Evolutionary conservation across 2,113 vertebrate species (phyloP).

Genomic region (Spea multiplicata): DNA sequence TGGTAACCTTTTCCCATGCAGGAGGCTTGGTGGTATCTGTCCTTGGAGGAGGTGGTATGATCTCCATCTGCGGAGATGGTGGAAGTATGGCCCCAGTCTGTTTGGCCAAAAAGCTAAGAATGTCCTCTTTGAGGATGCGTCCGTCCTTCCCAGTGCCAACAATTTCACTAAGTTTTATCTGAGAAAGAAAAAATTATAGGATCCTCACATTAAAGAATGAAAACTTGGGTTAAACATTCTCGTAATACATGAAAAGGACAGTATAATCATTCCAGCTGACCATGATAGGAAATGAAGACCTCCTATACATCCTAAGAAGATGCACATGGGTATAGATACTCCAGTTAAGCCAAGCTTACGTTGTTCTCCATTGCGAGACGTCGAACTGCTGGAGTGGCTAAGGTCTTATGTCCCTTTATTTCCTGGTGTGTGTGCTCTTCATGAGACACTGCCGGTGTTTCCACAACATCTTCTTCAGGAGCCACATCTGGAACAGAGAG

Average conservation of each 20-base stretch:
- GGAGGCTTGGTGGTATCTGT: conserved; percentile 39
- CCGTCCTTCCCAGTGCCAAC: conserved; percentile 91
- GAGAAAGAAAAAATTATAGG: conserved; percentile 40
- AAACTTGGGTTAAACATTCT: too few species aligned
- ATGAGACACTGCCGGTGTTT: conserved; percentile 87
- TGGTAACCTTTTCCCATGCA: conserved; percentile 56
- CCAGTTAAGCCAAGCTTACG: conserved; percentile 60
- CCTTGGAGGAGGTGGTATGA: conserved; percentile 65
- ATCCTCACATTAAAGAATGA: too few species aligned
- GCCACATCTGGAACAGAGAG: conserved; percentile 65
- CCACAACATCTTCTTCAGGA: conserved; percentile 90
- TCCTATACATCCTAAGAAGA: too few species aligned
- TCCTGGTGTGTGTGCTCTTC: conserved; percentile 96
- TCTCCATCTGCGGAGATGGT: conserved; percentile 79
- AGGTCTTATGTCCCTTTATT: conserved; percentile 91
- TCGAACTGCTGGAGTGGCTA: conserved; percentile 92
- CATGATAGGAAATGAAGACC: too few species aligned
- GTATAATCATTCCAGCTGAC: too few species aligned
- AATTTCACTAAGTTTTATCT: conserved; percentile 96
- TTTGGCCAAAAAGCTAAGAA: conserved; percentile 87
- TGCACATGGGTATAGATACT: background rate
- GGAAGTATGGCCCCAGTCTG: conserved; percentile 96
- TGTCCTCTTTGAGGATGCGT: conserved; percentile 96
- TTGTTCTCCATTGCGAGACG: conserved; percentile 97
- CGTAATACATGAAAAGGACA: too few species aligned